phyloP scores from a whole-genome alignment of 2,797 vertebrate species.

The Molothrus ater region DNA sequence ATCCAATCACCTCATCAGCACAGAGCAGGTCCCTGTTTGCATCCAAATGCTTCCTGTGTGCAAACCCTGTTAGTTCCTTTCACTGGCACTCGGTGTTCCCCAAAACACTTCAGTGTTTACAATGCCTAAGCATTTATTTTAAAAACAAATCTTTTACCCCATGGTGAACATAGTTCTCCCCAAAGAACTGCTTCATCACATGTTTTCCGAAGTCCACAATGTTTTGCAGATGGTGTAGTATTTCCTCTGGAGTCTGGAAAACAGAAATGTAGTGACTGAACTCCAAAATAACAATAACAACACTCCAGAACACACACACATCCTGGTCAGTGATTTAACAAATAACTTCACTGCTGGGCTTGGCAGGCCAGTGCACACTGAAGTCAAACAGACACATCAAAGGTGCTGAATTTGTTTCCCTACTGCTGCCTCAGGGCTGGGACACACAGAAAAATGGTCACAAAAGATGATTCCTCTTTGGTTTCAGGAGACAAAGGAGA shows the following conservation, averaged over 20 bases:
- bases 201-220: constrained; percentile 94
- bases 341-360: neutral
- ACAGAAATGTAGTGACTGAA: neutral
- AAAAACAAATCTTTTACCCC: constrained; percentile 81
- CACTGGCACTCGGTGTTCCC: neutral
- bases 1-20: neutral
- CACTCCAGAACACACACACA: neutral
- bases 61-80: neutral
- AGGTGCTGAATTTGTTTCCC: accelerated
- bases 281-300: neutral
- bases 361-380: neutral
- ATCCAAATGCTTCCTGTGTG: neutral
- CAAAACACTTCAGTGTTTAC: neutral
- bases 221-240: constrained; percentile 91
- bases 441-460: neutral
- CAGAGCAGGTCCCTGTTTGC: neutral
- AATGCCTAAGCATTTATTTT: neutral
- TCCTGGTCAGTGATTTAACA: neutral
- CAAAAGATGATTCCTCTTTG: neutral
- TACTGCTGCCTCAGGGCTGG: neutral
- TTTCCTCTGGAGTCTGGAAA: constrained; percentile 88
- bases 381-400: neutral
- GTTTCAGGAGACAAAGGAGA: neutral
- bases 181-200: constrained; percentile 94
- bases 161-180: constrained; percentile 92